phyloP scores from a whole-genome alignment of 1,140 invertebrate species.

The Papilio xuthus region DNA sequence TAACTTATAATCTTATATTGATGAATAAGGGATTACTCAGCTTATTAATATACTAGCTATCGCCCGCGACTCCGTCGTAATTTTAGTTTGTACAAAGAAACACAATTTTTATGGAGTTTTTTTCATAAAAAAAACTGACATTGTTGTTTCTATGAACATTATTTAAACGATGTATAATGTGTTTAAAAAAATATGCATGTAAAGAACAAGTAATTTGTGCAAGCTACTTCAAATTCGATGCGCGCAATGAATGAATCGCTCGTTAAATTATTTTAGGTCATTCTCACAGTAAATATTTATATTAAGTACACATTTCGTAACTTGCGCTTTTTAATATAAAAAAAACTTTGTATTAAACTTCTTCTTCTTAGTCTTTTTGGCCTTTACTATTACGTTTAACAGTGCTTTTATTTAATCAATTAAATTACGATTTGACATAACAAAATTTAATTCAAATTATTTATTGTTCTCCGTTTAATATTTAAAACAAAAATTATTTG shows the following conservation, averaged over 20 bases:
- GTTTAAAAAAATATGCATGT: conserved; percentile 1
- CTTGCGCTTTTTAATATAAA: not conserved
- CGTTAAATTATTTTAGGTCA: not conserved
- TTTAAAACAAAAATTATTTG: not conserved
- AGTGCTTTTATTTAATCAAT: not conserved
- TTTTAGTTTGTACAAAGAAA: too few species aligned
- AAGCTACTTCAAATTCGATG: conserved; percentile 7
- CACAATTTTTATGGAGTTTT: too few species aligned
- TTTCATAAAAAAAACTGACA: too few species aligned
- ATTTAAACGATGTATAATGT: not conserved
- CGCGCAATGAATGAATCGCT: conserved; percentile 4
- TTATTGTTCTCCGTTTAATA: not conserved
- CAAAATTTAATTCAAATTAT: not conserved
- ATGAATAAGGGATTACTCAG: not conserved
- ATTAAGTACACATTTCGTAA: not conserved
- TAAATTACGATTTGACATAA: not conserved
- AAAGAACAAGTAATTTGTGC: not conserved
- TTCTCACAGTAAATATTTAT: conserved; percentile 12
- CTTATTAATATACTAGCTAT: too few species aligned
- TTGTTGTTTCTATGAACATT: too few species aligned
- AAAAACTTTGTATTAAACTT: not conserved
- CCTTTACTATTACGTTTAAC: not conserved
- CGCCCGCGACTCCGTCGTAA: too few species aligned
- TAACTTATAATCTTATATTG: not conserved
- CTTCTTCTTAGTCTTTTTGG: too few species aligned